Percentiles rank a stretch among this genome's conserved stretches.
Conservation (phyloP, 2,888 invertebrate species). For the Patella ulyssiponensis region DNA sequence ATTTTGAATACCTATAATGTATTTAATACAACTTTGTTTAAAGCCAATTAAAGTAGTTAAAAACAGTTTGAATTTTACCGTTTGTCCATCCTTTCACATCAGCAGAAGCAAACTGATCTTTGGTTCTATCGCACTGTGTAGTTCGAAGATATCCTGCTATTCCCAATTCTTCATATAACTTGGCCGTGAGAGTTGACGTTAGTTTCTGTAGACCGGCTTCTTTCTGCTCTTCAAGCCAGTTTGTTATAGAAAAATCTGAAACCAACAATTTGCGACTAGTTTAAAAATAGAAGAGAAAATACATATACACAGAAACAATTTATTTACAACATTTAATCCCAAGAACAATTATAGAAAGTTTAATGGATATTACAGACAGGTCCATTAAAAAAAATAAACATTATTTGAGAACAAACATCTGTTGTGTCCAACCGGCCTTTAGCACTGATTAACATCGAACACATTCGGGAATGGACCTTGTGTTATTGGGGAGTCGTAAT, state of each 20-base stretch:
- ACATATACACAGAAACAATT: no score
- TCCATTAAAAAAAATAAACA: no score
- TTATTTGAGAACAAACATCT: no score
- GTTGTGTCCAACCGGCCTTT: no score
- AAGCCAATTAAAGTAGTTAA: neutral
- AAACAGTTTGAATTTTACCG: conserved; percentile 26
- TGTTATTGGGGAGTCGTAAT: no score
- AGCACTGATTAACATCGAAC: no score
- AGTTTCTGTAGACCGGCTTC: conserved; percentile 30
- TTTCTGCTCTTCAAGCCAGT: conserved; percentile 40
- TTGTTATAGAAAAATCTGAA: conserved; percentile 44
- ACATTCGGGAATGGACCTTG: no score
- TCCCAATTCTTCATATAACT: conserved; percentile 39
- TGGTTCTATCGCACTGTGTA: conserved; percentile 35
- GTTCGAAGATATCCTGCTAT: conserved; percentile 34
- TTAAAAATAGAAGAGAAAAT: no score
- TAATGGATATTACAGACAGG: no score
- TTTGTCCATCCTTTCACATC: conserved; percentile 45
- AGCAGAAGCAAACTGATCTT: conserved; percentile 38
- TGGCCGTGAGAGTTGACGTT: conserved; percentile 33
- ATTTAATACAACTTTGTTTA: no score
- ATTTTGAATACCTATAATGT: neutral
- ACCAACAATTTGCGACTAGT: neutral
- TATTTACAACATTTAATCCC: no score
- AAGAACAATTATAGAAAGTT: no score